Percentiles rank a stretch among this genome's conserved stretches.
Evolutionary conservation across 2,113 vertebrate genomes (phyloP).

Genomic region (Thryonomys swinderianus): DNA sequence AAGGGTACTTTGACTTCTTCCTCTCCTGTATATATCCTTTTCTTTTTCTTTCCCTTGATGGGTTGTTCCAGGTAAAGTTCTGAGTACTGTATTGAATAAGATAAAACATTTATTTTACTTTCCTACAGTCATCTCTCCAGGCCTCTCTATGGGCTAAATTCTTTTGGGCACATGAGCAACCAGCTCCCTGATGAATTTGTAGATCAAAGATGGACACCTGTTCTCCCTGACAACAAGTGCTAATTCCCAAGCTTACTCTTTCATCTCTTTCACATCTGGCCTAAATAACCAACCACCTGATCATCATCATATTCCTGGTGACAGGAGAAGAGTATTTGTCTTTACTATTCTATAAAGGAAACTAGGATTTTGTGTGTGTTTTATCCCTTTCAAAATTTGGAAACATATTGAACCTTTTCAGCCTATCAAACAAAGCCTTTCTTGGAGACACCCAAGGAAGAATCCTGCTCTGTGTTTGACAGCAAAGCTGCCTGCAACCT

Average conservation of each 20-base stretch:
- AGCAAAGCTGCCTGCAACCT: slow-evolving; percentile 45
- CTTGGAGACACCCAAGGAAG: slow-evolving; percentile 41
- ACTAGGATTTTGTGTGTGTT: neutral
- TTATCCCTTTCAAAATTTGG: slow-evolving; percentile 33
- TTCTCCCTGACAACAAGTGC: neutral
- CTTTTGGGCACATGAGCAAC: neutral
- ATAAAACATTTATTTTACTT: neutral
- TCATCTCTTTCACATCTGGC: slow-evolving; percentile 31
- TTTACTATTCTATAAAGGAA: slow-evolving; percentile 23
- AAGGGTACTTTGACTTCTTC: neutral
- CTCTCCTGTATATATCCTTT: neutral
- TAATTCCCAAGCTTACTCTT: neutral
- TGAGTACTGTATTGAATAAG: neutral
- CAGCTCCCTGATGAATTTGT: neutral
- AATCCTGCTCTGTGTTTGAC: slow-evolving; percentile 44
- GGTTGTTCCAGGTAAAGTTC: neutral
- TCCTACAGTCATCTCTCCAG: neutral
- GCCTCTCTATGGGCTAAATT: slow-evolving; percentile 4
- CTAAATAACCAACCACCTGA: slow-evolving; percentile 46
- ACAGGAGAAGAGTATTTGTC: slow-evolving; percentile 23
- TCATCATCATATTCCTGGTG: slow-evolving; percentile 33
- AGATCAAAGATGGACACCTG: neutral
- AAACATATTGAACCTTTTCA: slow-evolving; percentile 49
- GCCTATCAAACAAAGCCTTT: slow-evolving; percentile 25
- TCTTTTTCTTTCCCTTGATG: neutral